Evolutionary conservation across 2,113 vertebrate species (phyloP).

Genomic region (Epinephelus lanceolatus): DNA sequence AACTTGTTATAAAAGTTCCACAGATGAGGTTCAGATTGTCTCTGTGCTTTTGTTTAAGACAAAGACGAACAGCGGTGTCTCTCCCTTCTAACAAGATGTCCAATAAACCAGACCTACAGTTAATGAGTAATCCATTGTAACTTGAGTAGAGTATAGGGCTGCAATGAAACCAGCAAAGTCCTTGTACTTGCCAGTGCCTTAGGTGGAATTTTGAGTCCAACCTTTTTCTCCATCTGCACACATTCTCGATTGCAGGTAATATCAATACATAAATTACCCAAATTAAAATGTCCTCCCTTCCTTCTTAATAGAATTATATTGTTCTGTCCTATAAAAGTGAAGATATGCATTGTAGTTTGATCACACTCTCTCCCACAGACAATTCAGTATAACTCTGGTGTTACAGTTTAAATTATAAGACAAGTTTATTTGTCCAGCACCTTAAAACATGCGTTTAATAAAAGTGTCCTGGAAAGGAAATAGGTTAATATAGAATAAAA

Average conservation of each 20-base stretch:
- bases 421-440: background rate
- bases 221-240: background rate
- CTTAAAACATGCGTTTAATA: background rate
- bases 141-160: background rate
- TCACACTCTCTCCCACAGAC: background rate
- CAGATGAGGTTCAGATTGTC: conserved; percentile 6
- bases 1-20: background rate
- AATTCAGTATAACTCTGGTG: background rate
- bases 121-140: background rate
- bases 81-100: background rate
- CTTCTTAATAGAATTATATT: background rate
- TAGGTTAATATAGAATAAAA: background rate
- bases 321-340: background rate
- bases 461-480: background rate
- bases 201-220: background rate
- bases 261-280: background rate
- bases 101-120: conserved; percentile 3
- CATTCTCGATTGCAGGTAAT: background rate
- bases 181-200: background rate
- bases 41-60: background rate
- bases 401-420: background rate
- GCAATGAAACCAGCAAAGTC: background rate
- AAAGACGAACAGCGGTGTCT: background rate
- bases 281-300: background rate
- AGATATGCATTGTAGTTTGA: background rate